Conservation (phyloP, 2,113 vertebrate species). For the Etia nguti region DNA sequence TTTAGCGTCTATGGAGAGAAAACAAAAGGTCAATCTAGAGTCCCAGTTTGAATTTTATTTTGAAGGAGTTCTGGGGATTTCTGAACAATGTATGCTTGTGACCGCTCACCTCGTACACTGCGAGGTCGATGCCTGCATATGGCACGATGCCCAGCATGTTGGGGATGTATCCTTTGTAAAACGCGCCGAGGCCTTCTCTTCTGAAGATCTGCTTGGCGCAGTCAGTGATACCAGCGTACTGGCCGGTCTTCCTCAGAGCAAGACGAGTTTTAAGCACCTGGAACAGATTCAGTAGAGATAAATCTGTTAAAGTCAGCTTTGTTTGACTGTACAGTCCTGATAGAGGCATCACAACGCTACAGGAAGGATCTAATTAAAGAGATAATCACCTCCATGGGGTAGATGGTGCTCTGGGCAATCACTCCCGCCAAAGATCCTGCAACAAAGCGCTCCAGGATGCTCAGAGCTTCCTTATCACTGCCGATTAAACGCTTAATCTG, state of each 20-base stretch:
- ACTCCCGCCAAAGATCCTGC: conserved; percentile 90
- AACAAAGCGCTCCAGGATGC: conserved; percentile 83
- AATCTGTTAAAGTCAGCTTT: not conserved
- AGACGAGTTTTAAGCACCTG: conserved; percentile 94
- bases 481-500: conserved; percentile 91
- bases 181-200: conserved; percentile 82
- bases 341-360: accelerated
- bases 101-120: conserved; percentile 86
- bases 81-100: accelerated
- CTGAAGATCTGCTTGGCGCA: conserved; percentile 87
- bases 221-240: conserved; percentile 85
- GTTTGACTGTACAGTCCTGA: not conserved
- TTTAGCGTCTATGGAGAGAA: conserved; percentile 80
- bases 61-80: accelerated
- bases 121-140: conserved; percentile 92
- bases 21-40: not conserved
- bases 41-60: not conserved
- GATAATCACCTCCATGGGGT: conserved; percentile 92
- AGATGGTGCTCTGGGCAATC: conserved; percentile 93
- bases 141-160: conserved; percentile 98
- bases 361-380: not conserved
- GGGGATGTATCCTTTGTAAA: conserved; percentile 94
- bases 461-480: conserved; percentile 80
- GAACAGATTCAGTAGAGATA: not conserved
- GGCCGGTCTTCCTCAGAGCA: conserved; percentile 85